phyloP scores from a whole-genome alignment of 2,888 invertebrate genomes.

The Maniola hyperantus region DNA sequence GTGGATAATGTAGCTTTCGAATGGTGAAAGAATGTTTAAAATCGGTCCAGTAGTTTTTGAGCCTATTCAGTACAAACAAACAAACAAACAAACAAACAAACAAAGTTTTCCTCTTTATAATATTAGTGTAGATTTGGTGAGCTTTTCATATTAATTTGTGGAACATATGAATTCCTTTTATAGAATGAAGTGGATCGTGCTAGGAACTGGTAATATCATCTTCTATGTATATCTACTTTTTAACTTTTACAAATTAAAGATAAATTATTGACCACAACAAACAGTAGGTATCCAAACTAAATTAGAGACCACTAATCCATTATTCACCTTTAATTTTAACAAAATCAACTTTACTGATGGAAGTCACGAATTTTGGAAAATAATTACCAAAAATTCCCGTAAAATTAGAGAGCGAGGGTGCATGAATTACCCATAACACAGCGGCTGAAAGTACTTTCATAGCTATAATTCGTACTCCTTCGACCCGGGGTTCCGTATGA shows the following conservation, averaged over 20 bases:
- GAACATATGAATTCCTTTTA: too few species aligned
- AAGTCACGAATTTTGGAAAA: constrained; percentile 52
- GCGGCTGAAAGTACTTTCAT: constrained; percentile 68
- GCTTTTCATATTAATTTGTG: too few species aligned
- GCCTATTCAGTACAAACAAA: too few species aligned
- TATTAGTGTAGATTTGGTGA: too few species aligned
- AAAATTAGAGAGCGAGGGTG: constrained; percentile 76
- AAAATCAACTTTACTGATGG: constrained; percentile 36
- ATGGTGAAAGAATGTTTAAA: too few species aligned
- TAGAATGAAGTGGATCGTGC: too few species aligned
- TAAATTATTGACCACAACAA: constrained; percentile 4
- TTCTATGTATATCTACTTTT: neutral
- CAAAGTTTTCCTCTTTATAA: too few species aligned
- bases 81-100: too few species aligned
- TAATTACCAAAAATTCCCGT: constrained; percentile 70
- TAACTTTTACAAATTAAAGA: neutral
- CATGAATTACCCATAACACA: constrained; percentile 79
- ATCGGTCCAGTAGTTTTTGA: too few species aligned
- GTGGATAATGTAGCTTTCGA: too few species aligned
- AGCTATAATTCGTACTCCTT: constrained; percentile 74
- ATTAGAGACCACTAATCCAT: constrained; percentile 21
- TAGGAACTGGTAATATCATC: neutral
- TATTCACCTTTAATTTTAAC: constrained; percentile 33
- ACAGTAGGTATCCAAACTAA: constrained; percentile 15
- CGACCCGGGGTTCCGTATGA: constrained; percentile 68